phyloP scores from a whole-genome alignment of 1,140 invertebrate genomes.

The Drosophila micromelanica region DNA sequence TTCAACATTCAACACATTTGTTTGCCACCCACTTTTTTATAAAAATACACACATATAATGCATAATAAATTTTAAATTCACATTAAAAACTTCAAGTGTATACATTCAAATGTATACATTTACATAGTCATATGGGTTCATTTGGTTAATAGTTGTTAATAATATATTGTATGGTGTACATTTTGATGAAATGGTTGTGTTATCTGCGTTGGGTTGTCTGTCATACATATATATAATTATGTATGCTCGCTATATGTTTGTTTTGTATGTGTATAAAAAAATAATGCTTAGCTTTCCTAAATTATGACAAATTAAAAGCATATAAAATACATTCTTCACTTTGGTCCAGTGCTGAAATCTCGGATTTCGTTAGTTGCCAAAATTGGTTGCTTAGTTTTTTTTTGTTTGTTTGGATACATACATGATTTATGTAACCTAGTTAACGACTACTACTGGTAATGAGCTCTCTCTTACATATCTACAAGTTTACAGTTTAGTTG shows the following conservation, averaged over 20 bases:
- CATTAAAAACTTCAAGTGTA: conserved; percentile 59
- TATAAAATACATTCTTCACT: conserved; percentile 76
- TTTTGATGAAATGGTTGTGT: conserved; percentile 32
- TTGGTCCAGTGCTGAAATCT: conserved; percentile 82
- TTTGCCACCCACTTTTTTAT: conserved; percentile 23
- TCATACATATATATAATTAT: conserved; percentile 16
- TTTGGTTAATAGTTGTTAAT: conserved; percentile 55
- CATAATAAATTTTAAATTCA: conserved; percentile 56
- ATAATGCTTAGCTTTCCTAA: conserved; percentile 36
- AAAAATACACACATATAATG: conserved; percentile 49
- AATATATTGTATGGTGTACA: conserved; percentile 28
- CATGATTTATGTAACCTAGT: conserved; percentile 19
- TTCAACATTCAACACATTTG: conserved; percentile 18
- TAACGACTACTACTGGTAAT: conserved; percentile 17
- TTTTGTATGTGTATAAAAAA: conserved; percentile 55
- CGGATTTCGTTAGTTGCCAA: conserved; percentile 76
- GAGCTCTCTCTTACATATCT: conserved; percentile 51
- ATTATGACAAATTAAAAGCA: conserved; percentile 74
- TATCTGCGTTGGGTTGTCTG: conserved; percentile 36
- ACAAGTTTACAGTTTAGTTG: conserved; percentile 50
- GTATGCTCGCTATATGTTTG: conserved; percentile 36
- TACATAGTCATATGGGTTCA: conserved; percentile 49
- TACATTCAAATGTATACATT: too few species aligned
- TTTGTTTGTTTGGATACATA: conserved; percentile 18
- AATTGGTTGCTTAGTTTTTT: conserved; percentile 38